Conservation (phyloP, 2,797 vertebrate species). For the Tamandua tetradactyla region DNA sequence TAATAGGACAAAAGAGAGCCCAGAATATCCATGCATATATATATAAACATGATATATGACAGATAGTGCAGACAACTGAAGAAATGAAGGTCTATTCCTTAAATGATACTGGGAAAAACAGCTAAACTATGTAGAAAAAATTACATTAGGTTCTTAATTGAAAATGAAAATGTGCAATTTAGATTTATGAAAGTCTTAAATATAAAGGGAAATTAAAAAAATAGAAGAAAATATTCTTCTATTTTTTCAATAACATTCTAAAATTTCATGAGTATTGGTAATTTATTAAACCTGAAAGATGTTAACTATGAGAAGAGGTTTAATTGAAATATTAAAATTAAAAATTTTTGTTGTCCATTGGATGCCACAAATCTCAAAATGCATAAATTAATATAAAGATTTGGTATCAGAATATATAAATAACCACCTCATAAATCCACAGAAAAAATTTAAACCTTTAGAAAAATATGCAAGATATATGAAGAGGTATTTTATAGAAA, state of each 20-base stretch:
- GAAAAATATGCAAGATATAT: not conserved
- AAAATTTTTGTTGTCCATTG: not conserved
- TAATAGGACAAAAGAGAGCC: not conserved
- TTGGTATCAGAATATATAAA: not conserved
- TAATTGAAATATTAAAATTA: not conserved
- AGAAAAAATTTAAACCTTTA: not conserved
- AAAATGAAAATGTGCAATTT: constrained; percentile 16
- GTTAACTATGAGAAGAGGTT: not conserved
- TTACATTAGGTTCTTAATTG: not conserved
- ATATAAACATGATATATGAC: not conserved
- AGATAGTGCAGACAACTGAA: not conserved
- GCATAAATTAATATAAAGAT: not conserved
- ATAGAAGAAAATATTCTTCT: not conserved
- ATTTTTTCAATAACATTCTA: not conserved
- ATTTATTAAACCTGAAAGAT: not conserved
- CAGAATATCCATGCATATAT: not conserved
- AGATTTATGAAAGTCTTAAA: not conserved
- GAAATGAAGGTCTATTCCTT: not conserved
- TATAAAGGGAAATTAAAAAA: not conserved
- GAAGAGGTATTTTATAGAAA: not conserved
- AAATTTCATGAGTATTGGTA: not conserved
- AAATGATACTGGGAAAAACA: not conserved
- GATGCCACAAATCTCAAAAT: not conserved
- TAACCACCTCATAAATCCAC: not conserved
- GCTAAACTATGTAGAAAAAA: not conserved